Conservation (phyloP, 2,113 vertebrate species). For the Bungarus multicinctus region DNA sequence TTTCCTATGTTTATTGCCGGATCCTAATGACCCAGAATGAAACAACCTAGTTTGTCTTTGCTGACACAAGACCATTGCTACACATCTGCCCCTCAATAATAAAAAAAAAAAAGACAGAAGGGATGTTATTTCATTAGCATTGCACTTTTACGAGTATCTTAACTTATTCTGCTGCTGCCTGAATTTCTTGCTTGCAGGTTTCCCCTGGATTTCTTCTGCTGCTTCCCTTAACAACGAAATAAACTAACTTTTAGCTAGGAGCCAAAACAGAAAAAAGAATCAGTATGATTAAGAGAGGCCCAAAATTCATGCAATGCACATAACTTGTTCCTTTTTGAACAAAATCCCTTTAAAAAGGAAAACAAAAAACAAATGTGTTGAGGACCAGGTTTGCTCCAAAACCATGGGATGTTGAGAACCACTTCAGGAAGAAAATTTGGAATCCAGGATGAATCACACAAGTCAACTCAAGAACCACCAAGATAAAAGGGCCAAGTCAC, state of each 20-base stretch:
- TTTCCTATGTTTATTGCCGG: not conserved
- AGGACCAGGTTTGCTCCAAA: not conserved
- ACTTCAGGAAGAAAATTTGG: not conserved
- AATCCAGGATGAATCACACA: not conserved
- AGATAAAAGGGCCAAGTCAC: not conserved
- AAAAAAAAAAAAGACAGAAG: not conserved
- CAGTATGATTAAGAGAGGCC: not conserved
- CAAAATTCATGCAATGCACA: not conserved
- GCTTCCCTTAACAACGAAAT: not conserved
- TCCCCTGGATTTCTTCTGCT: not conserved
- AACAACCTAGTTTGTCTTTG: not conserved
- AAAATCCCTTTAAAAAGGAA: not conserved
- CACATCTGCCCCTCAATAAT: not conserved
- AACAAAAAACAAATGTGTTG: not conserved
- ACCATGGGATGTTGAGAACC: not conserved
- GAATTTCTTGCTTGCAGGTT: not conserved
- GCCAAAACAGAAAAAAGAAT: not conserved
- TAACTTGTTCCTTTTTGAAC: not conserved
- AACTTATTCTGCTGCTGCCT: not conserved
- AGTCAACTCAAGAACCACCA: not conserved
- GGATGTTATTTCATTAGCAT: not conserved
- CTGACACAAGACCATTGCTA: not conserved
- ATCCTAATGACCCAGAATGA: not conserved
- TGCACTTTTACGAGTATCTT: not conserved
- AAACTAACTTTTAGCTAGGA: not conserved